Base-by-base conservation (phyloP, 2,888 invertebrate species). In the Eledone cirrhosa region DNA sequence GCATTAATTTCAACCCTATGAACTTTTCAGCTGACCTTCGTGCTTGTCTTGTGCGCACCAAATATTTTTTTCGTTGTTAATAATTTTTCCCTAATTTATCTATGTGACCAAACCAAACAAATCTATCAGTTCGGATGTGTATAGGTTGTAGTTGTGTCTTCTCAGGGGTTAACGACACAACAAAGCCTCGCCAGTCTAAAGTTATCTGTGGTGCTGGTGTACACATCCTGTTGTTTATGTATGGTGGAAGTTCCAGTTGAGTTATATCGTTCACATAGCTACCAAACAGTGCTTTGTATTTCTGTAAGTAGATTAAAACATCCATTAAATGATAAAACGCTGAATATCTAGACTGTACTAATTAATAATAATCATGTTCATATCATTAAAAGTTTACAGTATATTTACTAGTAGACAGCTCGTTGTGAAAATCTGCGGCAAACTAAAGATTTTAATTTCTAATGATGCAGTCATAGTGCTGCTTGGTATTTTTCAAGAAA, bases 141-240 rank as follows among this genome's bases (percentile, higher is more conserved):
- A 48, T 27, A 1, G 76, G 79, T 4, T 53, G 78, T 2, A 78
- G 19, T 24, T 24, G 22, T 0, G 79, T 76, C 22, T 79, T 48
- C 2, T 63, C 31, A 14, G 78, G 53, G 14, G 59, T 78, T 3
- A 81, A 41, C 24, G 76, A 78, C 19, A 78, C 80, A 2, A 76
- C 78, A 53, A 82, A 82, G 0, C 80, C 79, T 0, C 41, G 31
- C 29, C 41, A 31, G 14, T 29, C 65, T 16, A 79, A 53, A 11
- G 69, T 63, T 16, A 80, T 78, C 48, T 77, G 41, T 14, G 79
- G 41, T 16, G 16, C 22, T 16, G 29, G 31, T 16, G 79, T 69
- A 76, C 82, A 82, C 33, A 63, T 65, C 19, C 77, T 78, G 47
- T 63, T 79, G 4, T 47, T 77, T 31, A 82, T 78, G 48, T 80